phyloP scores from a whole-genome alignment of 2,113 vertebrate species.

The Apus apus region DNA sequence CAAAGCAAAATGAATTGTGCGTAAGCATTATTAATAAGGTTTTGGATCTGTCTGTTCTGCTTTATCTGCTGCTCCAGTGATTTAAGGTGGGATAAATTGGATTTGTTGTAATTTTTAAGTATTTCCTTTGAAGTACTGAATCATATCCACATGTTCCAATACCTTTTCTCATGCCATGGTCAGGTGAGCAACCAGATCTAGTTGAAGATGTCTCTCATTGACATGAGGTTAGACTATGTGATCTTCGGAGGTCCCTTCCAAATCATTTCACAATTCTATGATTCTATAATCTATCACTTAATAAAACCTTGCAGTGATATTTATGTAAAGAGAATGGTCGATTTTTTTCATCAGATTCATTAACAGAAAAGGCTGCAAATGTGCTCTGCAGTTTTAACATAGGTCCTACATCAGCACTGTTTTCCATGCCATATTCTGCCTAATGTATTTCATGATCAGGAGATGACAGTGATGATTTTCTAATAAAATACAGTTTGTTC shows the following conservation, averaged over 20 bases:
- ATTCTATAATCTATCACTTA: background rate
- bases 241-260: background rate
- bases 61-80: background rate
- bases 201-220: background rate
- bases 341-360: background rate
- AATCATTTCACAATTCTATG: background rate
- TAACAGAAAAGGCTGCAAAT: background rate
- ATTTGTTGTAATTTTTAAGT: background rate
- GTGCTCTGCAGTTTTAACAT: background rate
- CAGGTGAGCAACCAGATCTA: background rate
- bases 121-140: background rate
- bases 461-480: background rate
- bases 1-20: background rate
- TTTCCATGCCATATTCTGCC: background rate
- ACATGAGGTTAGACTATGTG: background rate
- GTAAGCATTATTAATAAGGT: background rate
- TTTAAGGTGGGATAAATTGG: background rate
- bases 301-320: background rate
- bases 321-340: background rate
- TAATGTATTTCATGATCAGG: background rate
- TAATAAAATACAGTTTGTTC: background rate
- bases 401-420: background rate
- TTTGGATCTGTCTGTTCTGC: background rate
- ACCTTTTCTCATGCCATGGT: background rate
- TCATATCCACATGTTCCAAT: background rate